Base-by-base conservation (phyloP, 2,797 vertebrate genomes). In the Peromyscus aztecus region DNA sequence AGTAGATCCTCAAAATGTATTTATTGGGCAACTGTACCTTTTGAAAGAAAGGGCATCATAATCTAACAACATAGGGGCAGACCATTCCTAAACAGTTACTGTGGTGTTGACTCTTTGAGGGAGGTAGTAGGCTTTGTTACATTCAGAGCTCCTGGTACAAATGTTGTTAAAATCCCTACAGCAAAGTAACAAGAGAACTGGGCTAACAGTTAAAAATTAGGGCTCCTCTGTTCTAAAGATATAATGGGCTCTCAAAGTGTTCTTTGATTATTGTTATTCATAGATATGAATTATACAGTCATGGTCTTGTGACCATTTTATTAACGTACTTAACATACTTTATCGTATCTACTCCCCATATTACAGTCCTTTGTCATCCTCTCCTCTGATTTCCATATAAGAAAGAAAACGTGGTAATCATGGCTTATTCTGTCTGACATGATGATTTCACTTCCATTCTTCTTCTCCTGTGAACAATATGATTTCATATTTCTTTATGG, bases 161-260 rank as follows among this genome's bases (percentile, higher is more conserved):
- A 91, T 23, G 71, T 89, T 93, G 63, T 59, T 94, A 49, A 34
- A 96, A 78, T 23, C 61, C 71, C 27, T 93, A 19, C 81, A 77
- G 12, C 57, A 94, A 93, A 86, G 29, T 90, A 96, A 78, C 71
- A 93, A 49, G 59, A 91, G 37, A 81, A 59, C 34, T 75, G 5
- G 40, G 21, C 92, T 90, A 90, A 82, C n/a, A 89, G 23, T 96
- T 34, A 17, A 91, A 89, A 96, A 65, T 90, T 91, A 94, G 71
- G 46, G 46, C 19, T 87, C 49, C 80, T 93, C n/a, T 24, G 63
- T 21, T 82, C 86, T 91, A 59, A 85, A 93, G 52, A 80, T 89
- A 86, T 13, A 61, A 49, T 59, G n/a, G 16, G 34, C 46, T 73
- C n/a, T 57, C 34, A 67, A 19, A 52, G 10, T 90, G 34, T 80